These are phyloP conservation scores for Meghimatium bilineatum DNA, from an alignment of 2,888 invertebrate genomes.

Conservation along the genomic window DNA sequence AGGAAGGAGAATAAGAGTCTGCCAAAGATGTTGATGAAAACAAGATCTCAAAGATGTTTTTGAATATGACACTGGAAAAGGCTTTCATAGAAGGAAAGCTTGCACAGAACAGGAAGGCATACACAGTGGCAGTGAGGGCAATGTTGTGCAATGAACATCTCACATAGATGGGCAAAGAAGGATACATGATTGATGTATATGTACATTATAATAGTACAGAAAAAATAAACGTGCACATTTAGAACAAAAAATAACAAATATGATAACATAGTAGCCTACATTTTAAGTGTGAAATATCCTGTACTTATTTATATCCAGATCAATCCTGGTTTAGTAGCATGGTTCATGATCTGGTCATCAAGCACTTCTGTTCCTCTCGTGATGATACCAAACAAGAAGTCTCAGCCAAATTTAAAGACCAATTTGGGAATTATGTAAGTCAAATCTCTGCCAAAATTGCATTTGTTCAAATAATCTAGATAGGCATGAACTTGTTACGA, in stretches of 20 bases:
- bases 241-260: not conserved
- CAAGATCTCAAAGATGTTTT: too few species aligned
- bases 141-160: too few species aligned
- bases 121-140: too few species aligned
- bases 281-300: not conserved
- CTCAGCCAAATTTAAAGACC: slow-evolving; percentile 67
- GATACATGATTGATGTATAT: too few species aligned
- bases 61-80: too few species aligned
- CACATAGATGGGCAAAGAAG: too few species aligned
- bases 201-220: not conserved
- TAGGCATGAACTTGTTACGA: too few species aligned
- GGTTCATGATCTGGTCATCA: slow-evolving; percentile 67
- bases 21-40: too few species aligned
- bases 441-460: not conserved
- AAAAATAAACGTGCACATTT: not conserved
- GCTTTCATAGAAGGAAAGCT: too few species aligned
- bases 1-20: too few species aligned
- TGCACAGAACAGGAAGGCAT: too few species aligned
- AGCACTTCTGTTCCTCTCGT: slow-evolving; percentile 70
- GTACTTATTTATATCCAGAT: slow-evolving; percentile 57
- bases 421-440: slow-evolving; percentile 30
- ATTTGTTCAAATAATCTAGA: too few species aligned
- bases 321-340: slow-evolving; percentile 66
- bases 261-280: not conserved
- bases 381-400: slow-evolving; percentile 64